Conservation (phyloP, 1,140 invertebrate species). For the Drosophila repleta region DNA sequence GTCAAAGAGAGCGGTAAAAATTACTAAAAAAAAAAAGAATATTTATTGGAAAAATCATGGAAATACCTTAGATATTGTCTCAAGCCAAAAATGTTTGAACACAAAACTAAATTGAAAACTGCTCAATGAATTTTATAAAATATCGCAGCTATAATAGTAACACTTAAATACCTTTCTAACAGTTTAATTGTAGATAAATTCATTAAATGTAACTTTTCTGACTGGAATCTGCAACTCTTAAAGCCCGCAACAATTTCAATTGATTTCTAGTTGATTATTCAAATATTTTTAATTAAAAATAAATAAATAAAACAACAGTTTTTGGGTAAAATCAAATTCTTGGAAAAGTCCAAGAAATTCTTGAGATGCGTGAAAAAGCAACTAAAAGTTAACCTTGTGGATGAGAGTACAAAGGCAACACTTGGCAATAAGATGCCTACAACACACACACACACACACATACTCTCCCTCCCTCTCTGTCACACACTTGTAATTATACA, state of each 20-base stretch:
- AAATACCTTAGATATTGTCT: too few relatives aligned
- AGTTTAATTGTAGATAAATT: too few relatives aligned
- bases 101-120: too few relatives aligned
- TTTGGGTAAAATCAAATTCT: neutral
- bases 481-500: constrained; percentile 36
- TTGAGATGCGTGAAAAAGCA: constrained; percentile 12
- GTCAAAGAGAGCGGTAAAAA: too few relatives aligned
- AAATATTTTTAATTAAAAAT: neutral
- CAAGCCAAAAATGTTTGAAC: too few relatives aligned
- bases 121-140: too few relatives aligned
- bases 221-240: too few relatives aligned
- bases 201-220: too few relatives aligned
- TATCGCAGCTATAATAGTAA: too few relatives aligned
- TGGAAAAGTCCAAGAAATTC: constrained; percentile 3
- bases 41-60: too few relatives aligned
- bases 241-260: neutral
- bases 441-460: constrained; percentile 14
- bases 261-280: neutral
- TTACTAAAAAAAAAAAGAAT: too few relatives aligned
- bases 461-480: neutral
- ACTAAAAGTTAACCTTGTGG: constrained; percentile 34
- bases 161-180: neutral
- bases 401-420: constrained; percentile 22
- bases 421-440: constrained; percentile 17
- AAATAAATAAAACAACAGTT: too few relatives aligned